Evolutionary conservation across 2,888 invertebrate species (phyloP).

Genomic region (Phorcus lineatus): DNA sequence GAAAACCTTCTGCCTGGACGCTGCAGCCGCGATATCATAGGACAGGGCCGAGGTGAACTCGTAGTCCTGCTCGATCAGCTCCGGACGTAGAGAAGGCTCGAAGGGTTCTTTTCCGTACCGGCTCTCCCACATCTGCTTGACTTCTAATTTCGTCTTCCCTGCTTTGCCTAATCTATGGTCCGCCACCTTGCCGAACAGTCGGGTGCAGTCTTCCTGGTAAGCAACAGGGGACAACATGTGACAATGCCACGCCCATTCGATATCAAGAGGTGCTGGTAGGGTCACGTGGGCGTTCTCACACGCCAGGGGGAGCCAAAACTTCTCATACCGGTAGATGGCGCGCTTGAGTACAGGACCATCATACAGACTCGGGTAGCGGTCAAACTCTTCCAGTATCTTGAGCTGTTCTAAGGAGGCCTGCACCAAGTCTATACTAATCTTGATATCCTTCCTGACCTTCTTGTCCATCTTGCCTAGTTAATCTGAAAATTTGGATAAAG

Average conservation of each 20-base stretch:
- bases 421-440: conserved; percentile 54
- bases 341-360: conserved; percentile 72
- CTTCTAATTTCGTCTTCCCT: conserved; percentile 41
- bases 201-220: conserved; percentile 63
- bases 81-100: conserved; percentile 41
- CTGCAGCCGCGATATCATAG: conserved; percentile 76
- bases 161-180: conserved; percentile 63
- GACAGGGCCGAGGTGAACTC: conserved; percentile 46
- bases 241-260: conserved; percentile 78
- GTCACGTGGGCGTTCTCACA: conserved; percentile 49
- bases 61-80: conserved; percentile 29
- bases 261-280: conserved; percentile 73
- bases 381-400: conserved; percentile 61
- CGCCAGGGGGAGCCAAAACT: conserved; percentile 75
- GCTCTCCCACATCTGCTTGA: conserved; percentile 50
- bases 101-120: conserved; percentile 62
- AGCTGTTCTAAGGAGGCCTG: conserved; percentile 55
- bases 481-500: no score
- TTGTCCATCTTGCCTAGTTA: background rate
- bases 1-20: conserved; percentile 76
- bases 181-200: conserved; percentile 57
- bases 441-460: conserved; percentile 28
- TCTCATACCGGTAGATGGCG: conserved; percentile 76
- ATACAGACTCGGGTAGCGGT: conserved; percentile 55
- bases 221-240: conserved; percentile 70